A percentile compares a stretch with the other conserved stretches of the same genome.
Evolutionary conservation across 2,888 invertebrate genomes (phyloP).

Genomic region (Plebejus argus): DNA sequence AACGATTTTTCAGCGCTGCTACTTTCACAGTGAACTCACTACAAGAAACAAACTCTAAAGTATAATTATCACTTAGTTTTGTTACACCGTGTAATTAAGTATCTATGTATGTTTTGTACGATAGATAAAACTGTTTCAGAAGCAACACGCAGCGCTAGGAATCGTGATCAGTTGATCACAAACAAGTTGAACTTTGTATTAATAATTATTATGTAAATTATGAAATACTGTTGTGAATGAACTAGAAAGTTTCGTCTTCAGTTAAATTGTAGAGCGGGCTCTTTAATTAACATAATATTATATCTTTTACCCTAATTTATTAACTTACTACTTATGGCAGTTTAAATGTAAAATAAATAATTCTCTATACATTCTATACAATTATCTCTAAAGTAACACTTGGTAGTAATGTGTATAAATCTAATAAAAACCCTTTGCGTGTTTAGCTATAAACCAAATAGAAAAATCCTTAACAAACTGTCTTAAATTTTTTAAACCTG

Average conservation of each 20-base stretch:
- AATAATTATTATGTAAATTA: background rate
- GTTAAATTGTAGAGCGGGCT: background rate
- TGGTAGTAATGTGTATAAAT: background rate
- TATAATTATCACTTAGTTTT: no score
- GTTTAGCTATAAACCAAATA: background rate
- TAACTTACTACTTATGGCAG: conserved; percentile 71
- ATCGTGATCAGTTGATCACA: background rate
- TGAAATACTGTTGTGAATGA: conserved; percentile 1
- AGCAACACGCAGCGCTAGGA: background rate
- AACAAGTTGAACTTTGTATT: background rate
- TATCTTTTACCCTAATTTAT: conserved; percentile 21
- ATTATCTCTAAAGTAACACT: conserved; percentile 34
- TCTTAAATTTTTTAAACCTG: background rate
- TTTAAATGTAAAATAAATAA: conserved; percentile 70
- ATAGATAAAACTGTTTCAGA: no score
- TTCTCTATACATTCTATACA: conserved; percentile 45
- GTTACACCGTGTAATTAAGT: no score
- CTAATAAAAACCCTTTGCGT: background rate
- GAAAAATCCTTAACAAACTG: background rate
- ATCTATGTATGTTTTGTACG: no score
- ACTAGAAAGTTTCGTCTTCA: background rate
- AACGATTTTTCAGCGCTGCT: no score
- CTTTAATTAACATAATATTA: background rate
- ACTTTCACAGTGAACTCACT: no score
- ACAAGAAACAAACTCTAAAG: no score